These are phyloP conservation scores for Lydus trimaculatus DNA, from an alignment of 2,888 invertebrate genomes.

Conservation along the genomic window DNA sequence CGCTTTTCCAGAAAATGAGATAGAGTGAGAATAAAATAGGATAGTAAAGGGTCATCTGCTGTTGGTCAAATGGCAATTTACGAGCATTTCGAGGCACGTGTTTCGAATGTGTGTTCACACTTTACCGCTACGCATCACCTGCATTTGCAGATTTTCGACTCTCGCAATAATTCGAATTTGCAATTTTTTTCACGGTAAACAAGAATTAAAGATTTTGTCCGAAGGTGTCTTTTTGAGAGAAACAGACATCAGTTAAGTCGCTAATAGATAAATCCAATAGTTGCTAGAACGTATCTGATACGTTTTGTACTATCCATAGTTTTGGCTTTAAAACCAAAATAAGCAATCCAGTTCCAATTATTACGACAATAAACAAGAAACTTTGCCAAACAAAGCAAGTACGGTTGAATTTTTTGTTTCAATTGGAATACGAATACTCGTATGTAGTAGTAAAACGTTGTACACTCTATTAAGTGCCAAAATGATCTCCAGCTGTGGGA, in stretches of 20 bases:
- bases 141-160: background rate
- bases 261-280: background rate
- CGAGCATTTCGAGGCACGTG: slow-evolving; percentile 11
- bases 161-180: background rate
- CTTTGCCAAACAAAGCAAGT: slow-evolving; percentile 46
- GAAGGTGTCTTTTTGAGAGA: background rate
- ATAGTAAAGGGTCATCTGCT: slow-evolving; percentile 15
- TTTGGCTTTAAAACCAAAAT: background rate
- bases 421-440: background rate
- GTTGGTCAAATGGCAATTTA: slow-evolving; percentile 17
- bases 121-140: slow-evolving; percentile 8
- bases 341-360: slow-evolving; percentile 46
- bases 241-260: background rate
- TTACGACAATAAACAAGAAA: slow-evolving; percentile 45
- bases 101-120: slow-evolving; percentile 12
- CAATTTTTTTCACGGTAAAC: background rate
- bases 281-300: background rate
- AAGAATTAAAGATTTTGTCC: no score
- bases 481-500: slow-evolving; percentile 21
- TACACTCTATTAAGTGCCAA: slow-evolving; percentile 21
- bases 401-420: slow-evolving; percentile 38
- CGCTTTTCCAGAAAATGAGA: background rate
- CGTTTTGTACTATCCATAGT: background rate
- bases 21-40: slow-evolving; percentile 2
- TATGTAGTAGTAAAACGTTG: slow-evolving; percentile 10